Evolutionary conservation across 2,113 vertebrate species (phyloP), one percentile per base, ranked within the genome.

Genomic region (Peromyscus maniculatus): DNA sequence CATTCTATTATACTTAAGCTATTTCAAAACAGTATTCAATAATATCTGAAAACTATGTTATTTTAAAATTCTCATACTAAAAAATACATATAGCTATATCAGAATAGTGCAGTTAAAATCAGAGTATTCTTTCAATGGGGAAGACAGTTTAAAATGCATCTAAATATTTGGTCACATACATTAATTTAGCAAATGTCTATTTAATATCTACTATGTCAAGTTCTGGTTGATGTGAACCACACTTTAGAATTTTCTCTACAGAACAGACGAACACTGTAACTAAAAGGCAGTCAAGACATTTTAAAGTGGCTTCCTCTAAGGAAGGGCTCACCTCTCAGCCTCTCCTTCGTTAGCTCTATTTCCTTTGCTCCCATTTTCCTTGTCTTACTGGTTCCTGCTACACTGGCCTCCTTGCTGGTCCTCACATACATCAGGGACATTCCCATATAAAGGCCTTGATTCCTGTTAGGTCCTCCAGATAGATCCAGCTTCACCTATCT

Each of bases 21-120:
- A 87, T 67, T 97, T 96, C 57, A 96, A 91, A 91, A 91, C 64
- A 93, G 87, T 28, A 43, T n/a, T 87, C 43, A 79, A 57, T 82
- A 95, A 59, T 36, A 91, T 57, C 0, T 89, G 17, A 89, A 95
- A 24, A 55, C 26, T 66, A 74, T 82, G 87, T 91, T 80, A 90
- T 49, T 78, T 62, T 77, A 39, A 89, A 71, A 94, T 16, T 7
- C 2, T 89, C 69, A 67, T 62, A 92, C 31, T 84, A 89, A 57
- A 86, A 72, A 69, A 94, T 5, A 82, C 4, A 33, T 19, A 89
- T 3, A 84, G 15, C 13, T 49, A 0, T 55, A 91, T 26, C 21
- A 79, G 36, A 95, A 95, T 12, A 10, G 67, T 94, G 15, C 46
- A 95, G 74, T 86, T 87, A 93, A 93, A 95, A 96, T 69, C 46